Evolutionary conservation across 2,113 vertebrate species (phyloP).

Genomic region (Otus sunia): DNA sequence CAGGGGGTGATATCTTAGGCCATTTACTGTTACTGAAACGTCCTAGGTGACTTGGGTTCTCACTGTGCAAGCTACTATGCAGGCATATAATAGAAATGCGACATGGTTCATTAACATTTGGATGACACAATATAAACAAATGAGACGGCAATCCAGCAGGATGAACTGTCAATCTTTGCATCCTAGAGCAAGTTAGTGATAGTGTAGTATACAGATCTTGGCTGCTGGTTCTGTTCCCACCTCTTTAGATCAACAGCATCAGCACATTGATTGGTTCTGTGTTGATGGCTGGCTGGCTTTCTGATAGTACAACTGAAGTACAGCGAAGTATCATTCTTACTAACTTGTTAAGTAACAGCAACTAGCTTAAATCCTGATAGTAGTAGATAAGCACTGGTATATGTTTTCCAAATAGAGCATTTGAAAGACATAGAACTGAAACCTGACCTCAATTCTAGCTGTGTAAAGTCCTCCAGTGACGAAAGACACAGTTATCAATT

Average conservation of each 20-base stretch:
- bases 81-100: not conserved
- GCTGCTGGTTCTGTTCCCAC: not conserved
- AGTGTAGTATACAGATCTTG: not conserved
- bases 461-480: not conserved
- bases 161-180: not conserved
- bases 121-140: not conserved
- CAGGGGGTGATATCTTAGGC: not conserved
- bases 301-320: not conserved
- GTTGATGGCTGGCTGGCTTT: not conserved
- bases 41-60: not conserved
- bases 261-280: not conserved
- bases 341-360: not conserved
- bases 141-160: not conserved
- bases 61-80: not conserved
- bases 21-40: not conserved
- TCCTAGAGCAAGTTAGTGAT: not conserved
- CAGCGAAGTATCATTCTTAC: not conserved
- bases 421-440: not conserved
- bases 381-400: not conserved
- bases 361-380: not conserved
- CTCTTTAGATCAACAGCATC: not conserved
- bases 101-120: fast-evolving
- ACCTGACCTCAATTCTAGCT: not conserved
- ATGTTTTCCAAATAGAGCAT: not conserved
- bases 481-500: not conserved